These are phyloP conservation scores for Miichthys miiuy DNA, from an alignment of 2,797 vertebrate species.

Conservation along the genomic window DNA sequence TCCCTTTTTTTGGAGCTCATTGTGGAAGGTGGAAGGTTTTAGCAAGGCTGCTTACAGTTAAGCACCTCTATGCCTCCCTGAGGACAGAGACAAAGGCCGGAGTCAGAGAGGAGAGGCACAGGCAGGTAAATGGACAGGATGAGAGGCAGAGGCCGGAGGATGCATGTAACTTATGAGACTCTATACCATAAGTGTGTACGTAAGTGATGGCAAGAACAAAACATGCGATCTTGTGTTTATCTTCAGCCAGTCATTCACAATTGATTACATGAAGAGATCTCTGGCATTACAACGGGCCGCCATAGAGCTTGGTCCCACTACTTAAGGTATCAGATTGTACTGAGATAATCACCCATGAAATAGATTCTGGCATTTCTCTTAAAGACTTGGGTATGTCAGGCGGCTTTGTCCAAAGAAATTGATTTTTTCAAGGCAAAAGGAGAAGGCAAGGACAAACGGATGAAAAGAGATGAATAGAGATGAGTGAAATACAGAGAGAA, in stretches of 20 bases:
- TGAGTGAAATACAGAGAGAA: slow-evolving; percentile 1
- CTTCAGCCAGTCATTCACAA: slow-evolving; percentile 71
- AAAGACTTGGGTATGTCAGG: slow-evolving; percentile 65
- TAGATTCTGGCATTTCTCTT: slow-evolving; percentile 76
- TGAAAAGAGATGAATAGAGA: slow-evolving; percentile 46
- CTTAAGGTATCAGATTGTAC: slow-evolving; percentile 82
- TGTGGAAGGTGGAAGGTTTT: slow-evolving; percentile 60
- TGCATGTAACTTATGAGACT: slow-evolving; percentile 20
- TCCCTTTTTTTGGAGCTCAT: slow-evolving; percentile 49
- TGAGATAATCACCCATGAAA: slow-evolving; percentile 80
- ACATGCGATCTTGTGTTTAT: slow-evolving; percentile 63
- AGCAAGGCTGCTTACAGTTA: slow-evolving; percentile 57
- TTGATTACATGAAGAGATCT: slow-evolving; percentile 78
- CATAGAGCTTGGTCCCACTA: slow-evolving; percentile 63
- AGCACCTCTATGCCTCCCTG: slow-evolving; percentile 56
- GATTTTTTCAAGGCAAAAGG: slow-evolving; percentile 61
- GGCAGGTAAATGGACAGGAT: slow-evolving; percentile 40
- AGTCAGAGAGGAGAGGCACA: slow-evolving; percentile 1
- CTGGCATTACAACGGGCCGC: slow-evolving; percentile 55
- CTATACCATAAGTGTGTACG: slow-evolving; percentile 32
- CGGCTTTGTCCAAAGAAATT: slow-evolving; percentile 62
- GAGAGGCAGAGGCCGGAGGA: slow-evolving; percentile 5
- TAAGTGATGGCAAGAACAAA: slow-evolving; percentile 49
- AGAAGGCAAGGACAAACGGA: slow-evolving; percentile 61
- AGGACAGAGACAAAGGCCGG: slow-evolving; percentile 36